These are phyloP conservation scores for Dermolepida albohirtum DNA, from an alignment of 2,888 invertebrate genomes.

Conservation along the genomic window DNA sequence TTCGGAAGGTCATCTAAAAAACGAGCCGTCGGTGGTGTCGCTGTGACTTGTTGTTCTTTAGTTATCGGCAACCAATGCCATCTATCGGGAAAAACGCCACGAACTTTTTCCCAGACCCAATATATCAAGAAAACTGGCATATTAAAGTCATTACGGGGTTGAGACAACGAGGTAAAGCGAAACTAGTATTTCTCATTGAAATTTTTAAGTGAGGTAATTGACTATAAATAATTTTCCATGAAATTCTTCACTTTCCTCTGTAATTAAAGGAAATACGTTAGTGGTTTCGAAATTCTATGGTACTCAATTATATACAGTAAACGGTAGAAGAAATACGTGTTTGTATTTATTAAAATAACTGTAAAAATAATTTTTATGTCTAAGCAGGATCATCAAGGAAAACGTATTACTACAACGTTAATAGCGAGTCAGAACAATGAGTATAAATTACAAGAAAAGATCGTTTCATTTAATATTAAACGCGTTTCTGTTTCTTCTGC, in stretches of 20 bases:
- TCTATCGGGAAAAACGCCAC: too few species aligned
- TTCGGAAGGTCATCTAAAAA: too few species aligned
- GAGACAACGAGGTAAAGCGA: conserved; percentile 21
- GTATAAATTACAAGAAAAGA: conserved; percentile 36
- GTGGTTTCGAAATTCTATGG: too few species aligned
- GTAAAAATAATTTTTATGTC: neutral
- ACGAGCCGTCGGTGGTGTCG: too few species aligned
- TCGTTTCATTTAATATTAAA: conserved; percentile 37
- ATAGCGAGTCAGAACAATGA: conserved; percentile 36
- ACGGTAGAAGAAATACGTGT: too few species aligned
- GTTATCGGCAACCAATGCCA: too few species aligned
- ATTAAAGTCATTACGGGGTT: conserved; percentile 28
- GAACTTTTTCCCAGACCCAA: too few species aligned
- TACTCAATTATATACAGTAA: too few species aligned
- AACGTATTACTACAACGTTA: conserved; percentile 10
- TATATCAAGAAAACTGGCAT: conserved; percentile 41
- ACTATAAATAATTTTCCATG: too few species aligned
- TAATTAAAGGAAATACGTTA: too few species aligned
- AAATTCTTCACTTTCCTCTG: too few species aligned
- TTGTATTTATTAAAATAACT: conserved; percentile 1
- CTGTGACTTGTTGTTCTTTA: too few species aligned
- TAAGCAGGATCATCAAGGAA: conserved; percentile 9
- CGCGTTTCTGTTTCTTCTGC: conserved; percentile 16
- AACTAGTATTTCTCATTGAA: conserved; percentile 19
- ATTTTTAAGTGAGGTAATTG: neutral